Evolutionary conservation across 2,888 invertebrate genomes (phyloP), one percentile per base, ranked within the genome.

Genomic region (Mimachlamys varia): DNA sequence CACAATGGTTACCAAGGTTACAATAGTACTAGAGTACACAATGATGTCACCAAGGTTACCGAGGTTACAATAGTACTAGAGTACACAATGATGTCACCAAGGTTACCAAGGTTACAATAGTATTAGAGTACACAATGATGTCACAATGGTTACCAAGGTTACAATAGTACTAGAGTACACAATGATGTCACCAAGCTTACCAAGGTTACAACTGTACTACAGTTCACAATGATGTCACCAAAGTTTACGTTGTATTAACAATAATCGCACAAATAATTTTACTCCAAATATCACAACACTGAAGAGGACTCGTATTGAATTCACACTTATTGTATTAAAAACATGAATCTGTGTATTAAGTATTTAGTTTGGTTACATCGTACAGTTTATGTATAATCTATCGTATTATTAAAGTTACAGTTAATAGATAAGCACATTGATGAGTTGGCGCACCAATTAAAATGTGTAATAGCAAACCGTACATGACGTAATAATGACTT

Each of bases 121-220:
- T 90, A n/a, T 22, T 33, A 50, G 22, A 76, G 17, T 76, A 62
- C 53, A 91, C 38, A 90, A 37, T 55, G 50, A 58, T 58, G 15
- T 19, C 58, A 58, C 22, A n/a, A n/a, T n/a, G n/a, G n/a, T n/a
- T n/a, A n/a, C n/a, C 58, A n/a, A n/a, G 58, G n/a, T 58, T 19
- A 1, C 1, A 2, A 5, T 53, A 44, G 44, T 44, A 44, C 44
- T 44, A 44, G 4, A 44, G 44, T 44, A 5, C 19, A 88, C 87
- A 44, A 50, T 22, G n/a, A 17, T 33, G 53, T 33, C 27, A 89
- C 49, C 33, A 62, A 88, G 53, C n/a, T n/a, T n/a, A n/a, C n/a
- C n/a, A n/a, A n/a, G n/a, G 37, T 88, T n/a, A 50, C 19, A 19
- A 27, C 22, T 33, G 27, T 90, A n/a, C 37, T 33, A 50, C 37